Percentiles rank a stretch among this genome's conserved stretches.
Evolutionary conservation across 1,140 invertebrate genomes (phyloP).

Genomic region (Galendromus occidentalis): DNA sequence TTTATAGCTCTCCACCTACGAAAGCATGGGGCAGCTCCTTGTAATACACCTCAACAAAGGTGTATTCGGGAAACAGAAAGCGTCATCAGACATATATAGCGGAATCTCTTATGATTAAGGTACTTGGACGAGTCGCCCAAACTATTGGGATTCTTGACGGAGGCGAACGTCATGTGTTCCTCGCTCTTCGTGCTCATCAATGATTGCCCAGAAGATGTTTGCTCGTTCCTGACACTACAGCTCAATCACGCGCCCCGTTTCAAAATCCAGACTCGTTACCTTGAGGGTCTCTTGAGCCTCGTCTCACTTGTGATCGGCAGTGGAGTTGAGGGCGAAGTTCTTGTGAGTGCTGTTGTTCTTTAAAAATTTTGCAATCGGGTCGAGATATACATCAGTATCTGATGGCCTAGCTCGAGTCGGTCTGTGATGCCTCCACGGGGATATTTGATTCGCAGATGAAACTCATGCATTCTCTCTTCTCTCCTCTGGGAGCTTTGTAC

Average conservation of each 20-base stretch:
- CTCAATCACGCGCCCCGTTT: background rate
- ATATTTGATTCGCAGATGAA: background rate
- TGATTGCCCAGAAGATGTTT: background rate
- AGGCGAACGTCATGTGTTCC: conserved; percentile 5
- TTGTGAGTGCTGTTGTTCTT: too few species aligned
- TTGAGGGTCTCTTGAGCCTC: background rate
- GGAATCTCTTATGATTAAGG: background rate
- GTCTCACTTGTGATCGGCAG: background rate
- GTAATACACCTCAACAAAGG: too few species aligned
- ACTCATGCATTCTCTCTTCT: background rate
- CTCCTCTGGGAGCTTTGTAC: background rate
- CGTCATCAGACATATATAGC: too few species aligned
- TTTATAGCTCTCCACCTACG: too few species aligned
- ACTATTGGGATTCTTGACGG: background rate
- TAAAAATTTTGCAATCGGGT: too few species aligned
- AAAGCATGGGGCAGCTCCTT: too few species aligned
- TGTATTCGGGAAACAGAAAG: too few species aligned
- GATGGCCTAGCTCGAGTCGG: too few species aligned
- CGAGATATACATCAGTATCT: too few species aligned
- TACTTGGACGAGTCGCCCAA: background rate
- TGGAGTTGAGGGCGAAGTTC: background rate
- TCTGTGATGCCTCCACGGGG: too few species aligned
- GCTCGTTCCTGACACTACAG: background rate
- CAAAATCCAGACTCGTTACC: background rate
- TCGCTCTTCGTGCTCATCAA: background rate